These are phyloP conservation scores for Idris sp. DNA, from an alignment of 1,140 invertebrate species.

Conservation along the genomic window DNA sequence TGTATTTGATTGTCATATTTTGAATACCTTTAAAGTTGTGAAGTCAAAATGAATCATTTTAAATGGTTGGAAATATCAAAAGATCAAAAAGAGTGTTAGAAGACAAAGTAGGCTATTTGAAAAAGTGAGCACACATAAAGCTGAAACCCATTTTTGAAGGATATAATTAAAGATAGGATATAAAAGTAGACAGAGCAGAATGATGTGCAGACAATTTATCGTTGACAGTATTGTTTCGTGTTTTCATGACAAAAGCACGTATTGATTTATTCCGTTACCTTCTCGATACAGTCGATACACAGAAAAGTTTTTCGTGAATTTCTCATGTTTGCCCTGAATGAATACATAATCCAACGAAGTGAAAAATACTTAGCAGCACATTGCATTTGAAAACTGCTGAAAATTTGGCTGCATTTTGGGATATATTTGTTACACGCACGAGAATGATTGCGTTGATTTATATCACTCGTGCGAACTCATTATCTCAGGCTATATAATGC, in stretches of 20 bases:
- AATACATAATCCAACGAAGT: slow-evolving; percentile 59
- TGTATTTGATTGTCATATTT: too few species aligned
- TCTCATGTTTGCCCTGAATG: slow-evolving; percentile 43
- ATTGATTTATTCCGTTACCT: slow-evolving; percentile 55
- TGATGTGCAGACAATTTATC: too few species aligned
- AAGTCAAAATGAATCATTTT: too few species aligned
- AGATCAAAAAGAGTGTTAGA: too few species aligned
- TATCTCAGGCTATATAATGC: slow-evolving; percentile 24
- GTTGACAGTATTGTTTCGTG: too few species aligned
- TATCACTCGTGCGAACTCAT: slow-evolving; percentile 46
- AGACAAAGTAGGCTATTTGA: too few species aligned
- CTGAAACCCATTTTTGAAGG: too few species aligned
- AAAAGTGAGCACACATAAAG: too few species aligned
- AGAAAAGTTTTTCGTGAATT: slow-evolving; percentile 49
- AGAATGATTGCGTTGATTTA: slow-evolving; percentile 53
- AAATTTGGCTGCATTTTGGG: slow-evolving; percentile 34
- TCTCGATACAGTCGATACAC: slow-evolving; percentile 49
- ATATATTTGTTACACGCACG: slow-evolving; percentile 36
- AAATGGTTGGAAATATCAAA: too few species aligned
- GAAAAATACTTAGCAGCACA: slow-evolving; percentile 52
- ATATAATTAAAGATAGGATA: too few species aligned
- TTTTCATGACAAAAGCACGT: slow-evolving; percentile 49
- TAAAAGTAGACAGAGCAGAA: too few species aligned
- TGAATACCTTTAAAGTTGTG: too few species aligned
- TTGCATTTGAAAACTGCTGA: slow-evolving; percentile 34